Evolutionary conservation across 2,888 invertebrate species (phyloP), one percentile per base, ranked within the genome.

Genomic region (Sympetrum striolatum): DNA sequence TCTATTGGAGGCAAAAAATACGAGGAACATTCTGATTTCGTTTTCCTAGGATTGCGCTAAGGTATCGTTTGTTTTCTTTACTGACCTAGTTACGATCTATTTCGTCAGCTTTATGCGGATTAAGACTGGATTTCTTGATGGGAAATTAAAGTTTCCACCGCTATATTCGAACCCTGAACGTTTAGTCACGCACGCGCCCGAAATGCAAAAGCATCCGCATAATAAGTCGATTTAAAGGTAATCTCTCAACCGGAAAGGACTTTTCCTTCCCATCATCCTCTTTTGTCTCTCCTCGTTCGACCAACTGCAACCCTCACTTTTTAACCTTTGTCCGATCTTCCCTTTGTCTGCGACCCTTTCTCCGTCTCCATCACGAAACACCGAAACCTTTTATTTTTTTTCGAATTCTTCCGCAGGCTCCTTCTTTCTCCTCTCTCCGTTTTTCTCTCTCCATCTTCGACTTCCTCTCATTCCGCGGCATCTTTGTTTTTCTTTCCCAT

Each of bases 261-360:
- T 35, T 37, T 58, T 53, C 82, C 37, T 82, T 53, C 22, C 64
- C 64, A 39, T 44, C 22, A 12, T 25, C n/a, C 80, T n/a, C 60
- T 60, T 82, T 82, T 82, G 58, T 82, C 25, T 82, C 25, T 82
- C 35, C 35, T 58, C 82, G 35, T 82, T 60, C 82, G 82, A 82
- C 82, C 82, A 82, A 58, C 82, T 58, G 82, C 82, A 58, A 15
- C 35, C 82, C 31, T 60, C 44, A 58, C 82, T 82, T 60, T 60
- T 82, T 82, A 82, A 82, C 82, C 82, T 82, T 82, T 82, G 82
- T 82, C 82, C 82, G 64, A 64, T 82, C 82, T 82, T 82, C 82
- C 6, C 58, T 82, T 82, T 82, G 82, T 82, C 82, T 82, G 82
- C 22, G 82, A 35, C 53, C 82, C 82, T 58, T 25, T 44, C 82